Conservation (phyloP, 2,113 vertebrate species). For the Cyprinodon variegatus region DNA sequence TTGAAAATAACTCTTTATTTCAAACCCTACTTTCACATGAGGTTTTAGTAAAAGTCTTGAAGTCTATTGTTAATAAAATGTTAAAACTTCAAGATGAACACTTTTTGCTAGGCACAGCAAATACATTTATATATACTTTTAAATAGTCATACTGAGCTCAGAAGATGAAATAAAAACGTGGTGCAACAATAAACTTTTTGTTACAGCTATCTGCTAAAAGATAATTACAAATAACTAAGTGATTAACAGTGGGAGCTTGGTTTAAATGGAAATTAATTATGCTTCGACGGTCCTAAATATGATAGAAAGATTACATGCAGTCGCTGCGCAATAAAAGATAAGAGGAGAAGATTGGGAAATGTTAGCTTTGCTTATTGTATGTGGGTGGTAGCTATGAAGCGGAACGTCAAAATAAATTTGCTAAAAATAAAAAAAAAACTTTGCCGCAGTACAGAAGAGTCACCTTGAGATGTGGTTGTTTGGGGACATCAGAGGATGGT, state of each 20-base stretch:
- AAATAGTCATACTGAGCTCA: constrained; percentile 14
- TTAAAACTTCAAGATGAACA: not conserved
- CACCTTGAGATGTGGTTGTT: constrained; percentile 65
- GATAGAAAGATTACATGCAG: constrained; percentile 61
- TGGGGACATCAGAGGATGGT: constrained; percentile 59
- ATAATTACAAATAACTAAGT: constrained; percentile 48
- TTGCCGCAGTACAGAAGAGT: constrained; percentile 46
- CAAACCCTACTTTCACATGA: not conserved
- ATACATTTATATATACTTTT: not conserved
- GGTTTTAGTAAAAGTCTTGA: not conserved
- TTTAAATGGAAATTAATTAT: constrained; percentile 78
- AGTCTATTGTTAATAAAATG: not conserved
- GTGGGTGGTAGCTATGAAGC: constrained; percentile 58
- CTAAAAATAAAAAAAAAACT: constrained; percentile 48
- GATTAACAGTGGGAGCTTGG: constrained; percentile 69
- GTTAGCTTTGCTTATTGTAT: constrained; percentile 65
- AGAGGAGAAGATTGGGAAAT: constrained; percentile 55
- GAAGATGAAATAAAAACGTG: constrained; percentile 39
- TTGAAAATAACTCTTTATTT: not conserved
- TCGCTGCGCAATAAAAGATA: constrained; percentile 59
- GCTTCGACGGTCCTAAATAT: constrained; percentile 71
- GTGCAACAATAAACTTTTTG: constrained; percentile 49
- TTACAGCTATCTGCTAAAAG: constrained; percentile 24
- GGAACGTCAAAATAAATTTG: constrained; percentile 67
- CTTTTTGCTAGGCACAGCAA: not conserved